Percentiles rank a stretch among this genome's conserved stretches.
phyloP scores from a whole-genome alignment of 2,113 vertebrate species.

The Sapajus apella region DNA sequence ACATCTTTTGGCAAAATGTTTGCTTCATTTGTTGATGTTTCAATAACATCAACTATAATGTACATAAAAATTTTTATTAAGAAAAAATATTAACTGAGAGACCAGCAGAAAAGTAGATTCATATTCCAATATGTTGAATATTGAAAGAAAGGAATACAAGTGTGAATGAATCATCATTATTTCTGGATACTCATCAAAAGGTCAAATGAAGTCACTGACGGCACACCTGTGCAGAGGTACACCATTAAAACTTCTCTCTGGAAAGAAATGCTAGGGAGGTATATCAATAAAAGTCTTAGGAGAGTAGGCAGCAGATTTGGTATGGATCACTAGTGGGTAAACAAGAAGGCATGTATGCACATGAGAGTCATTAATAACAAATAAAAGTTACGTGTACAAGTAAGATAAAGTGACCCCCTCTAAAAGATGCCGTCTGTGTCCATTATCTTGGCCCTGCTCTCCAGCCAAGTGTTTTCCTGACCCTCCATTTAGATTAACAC shows the following conservation, averaged over 20 bases:
- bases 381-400: neutral
- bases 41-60: neutral
- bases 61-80: neutral
- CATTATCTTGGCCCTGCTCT: neutral
- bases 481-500: conserved; percentile 11
- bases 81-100: neutral
- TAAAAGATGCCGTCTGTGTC: neutral
- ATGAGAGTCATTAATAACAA: neutral
- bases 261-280: neutral
- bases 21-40: neutral
- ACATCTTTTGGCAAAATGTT: neutral
- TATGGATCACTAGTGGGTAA: neutral
- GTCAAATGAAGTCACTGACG: conserved; percentile 41
- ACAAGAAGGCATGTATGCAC: neutral
- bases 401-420: neutral
- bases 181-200: conserved; percentile 65
- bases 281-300: neutral
- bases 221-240: conserved; percentile 46
- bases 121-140: neutral
- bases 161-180: conserved; percentile 70
- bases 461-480: conserved; percentile 22
- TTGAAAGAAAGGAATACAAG: conserved; percentile 58
- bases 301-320: neutral
- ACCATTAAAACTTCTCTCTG: conserved; percentile 47
- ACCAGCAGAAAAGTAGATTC: neutral